Conservation (phyloP, 1,140 invertebrate genomes). For the Bradynema listronoti region DNA sequence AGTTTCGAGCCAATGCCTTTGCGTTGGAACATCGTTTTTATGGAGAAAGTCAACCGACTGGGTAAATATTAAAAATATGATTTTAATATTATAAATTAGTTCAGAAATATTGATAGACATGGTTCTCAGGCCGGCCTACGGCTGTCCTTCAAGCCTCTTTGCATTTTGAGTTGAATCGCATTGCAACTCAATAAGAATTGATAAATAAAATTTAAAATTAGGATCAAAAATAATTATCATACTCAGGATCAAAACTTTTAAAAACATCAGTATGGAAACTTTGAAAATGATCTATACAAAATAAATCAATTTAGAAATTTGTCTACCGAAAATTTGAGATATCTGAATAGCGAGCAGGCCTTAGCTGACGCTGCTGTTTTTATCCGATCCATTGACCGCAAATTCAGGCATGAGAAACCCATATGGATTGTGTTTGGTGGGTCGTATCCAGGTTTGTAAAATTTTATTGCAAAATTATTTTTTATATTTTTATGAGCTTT, state of each 20-base stretch:
- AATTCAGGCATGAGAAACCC: slow-evolving; percentile 31
- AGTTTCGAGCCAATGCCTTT: slow-evolving; percentile 74
- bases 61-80: slow-evolving; percentile 7
- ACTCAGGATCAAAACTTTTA: not conserved
- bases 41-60: slow-evolving; percentile 79
- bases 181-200: not conserved
- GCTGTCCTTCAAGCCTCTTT: not conserved
- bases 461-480: slow-evolving; percentile 8
- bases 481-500: not conserved
- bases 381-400: slow-evolving; percentile 37
- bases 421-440: slow-evolving; percentile 88
- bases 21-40: slow-evolving; percentile 86
- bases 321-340: slow-evolving; percentile 38
- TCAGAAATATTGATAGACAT: not conserved
- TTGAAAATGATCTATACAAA: not conserved
- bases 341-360: slow-evolving; percentile 46
- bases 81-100: not conserved
- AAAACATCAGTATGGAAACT: not conserved
- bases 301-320: slow-evolving; percentile 29
- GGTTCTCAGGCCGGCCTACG: not conserved
- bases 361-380: slow-evolving; percentile 47
- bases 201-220: not conserved
- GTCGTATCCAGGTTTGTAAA: slow-evolving; percentile 66
- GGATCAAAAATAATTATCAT: not conserved
- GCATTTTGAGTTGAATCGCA: not conserved